Base-by-base conservation (phyloP, 1,140 invertebrate species). In the Phthorimaea operculella region DNA sequence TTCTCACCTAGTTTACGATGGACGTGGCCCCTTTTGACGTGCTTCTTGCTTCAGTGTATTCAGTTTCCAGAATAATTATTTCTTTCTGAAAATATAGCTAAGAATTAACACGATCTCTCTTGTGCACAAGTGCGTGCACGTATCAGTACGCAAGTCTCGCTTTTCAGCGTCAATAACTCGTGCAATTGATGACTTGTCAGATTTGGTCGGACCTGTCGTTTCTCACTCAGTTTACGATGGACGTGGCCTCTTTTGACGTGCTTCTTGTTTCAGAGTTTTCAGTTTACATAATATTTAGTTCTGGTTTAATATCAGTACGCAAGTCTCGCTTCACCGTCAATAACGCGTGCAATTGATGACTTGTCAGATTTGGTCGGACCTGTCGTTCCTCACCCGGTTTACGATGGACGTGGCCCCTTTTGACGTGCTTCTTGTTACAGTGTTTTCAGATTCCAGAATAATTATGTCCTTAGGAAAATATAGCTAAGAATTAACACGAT, bases 121-220 rank as follows among this genome's bases (percentile, higher is more conserved):
- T n/a, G n/a, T n/a, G n/a, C n/a, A n/a, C n/a, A n/a, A n/a, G n/a
- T n/a, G 21, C 21, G 2, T 28, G 21, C 21, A 28, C 2, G 21
- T 28, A 6, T 28, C 21, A 6, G 36, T 39, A 39, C 10, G 36
- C 36, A 39, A 34, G 33, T 34, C 33, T 7, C 11, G 33, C 57
- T 33, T 57, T 67, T 66, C 71, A 74, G 79, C 77, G 78, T 79
- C 79, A 83, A 83, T 83, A 83, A 77, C 68, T 54, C 59, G 51
- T 14, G 52, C 70, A 83, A 83, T 76, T 79, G 77, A 79, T 77
- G 79, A 65, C 72, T 66, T 69, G 76, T 77, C 74, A 70, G 79
- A 79, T 83, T 80, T 75, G 68, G 52, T 57, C 64, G 48, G 68
- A 68, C 66, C 66, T 68, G 60, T 66, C 77, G 70, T 83, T 68